Base-by-base conservation (phyloP, 1,140 invertebrate genomes). In the Monochamus saltuarius region DNA sequence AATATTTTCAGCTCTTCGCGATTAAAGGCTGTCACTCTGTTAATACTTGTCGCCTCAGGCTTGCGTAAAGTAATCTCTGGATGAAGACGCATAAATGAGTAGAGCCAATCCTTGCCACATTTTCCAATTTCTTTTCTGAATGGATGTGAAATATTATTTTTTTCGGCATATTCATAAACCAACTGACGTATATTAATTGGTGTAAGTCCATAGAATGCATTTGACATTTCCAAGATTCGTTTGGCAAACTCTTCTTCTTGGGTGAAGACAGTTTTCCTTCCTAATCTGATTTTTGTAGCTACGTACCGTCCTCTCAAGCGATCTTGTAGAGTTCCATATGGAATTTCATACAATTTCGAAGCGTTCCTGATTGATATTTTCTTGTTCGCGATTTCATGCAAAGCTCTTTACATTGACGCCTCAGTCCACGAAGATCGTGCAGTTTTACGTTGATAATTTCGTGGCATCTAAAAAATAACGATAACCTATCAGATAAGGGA, bases 61-160 rank as follows among this genome's bases (percentile, higher is more conserved):
- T 65, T 58, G 42, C 69, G 43, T 14, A 69, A n/a, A 46, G 22
- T 46, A 7, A 77, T 60, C 14, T 61, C 47, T 8, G 64, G 60
- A 59, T 78, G 60, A 38, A 73, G 56, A 59, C 61, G 64, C 17
- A 75, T 43, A 52, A 77, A 78, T 13, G 51, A 56, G 38, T 56
- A 40, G 40, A 71, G 68, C 75, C 76, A 76, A 53, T 76, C 75
- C 38, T 55, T 56, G 13, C 67, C 72, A 39, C 75, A 74, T 70
- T 55, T 8, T 57, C 67, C 16, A n/a, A n/a, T n/a, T 65, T 46
- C 17, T 61, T 61, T 36, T 59, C 47, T 14, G 59, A 63, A 46
- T 11, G n/a, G n/a, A n/a, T 37, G 35, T 63, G 61, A 2, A 37
- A 19, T 29, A 63, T 37, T 11, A 40, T 56, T 46, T 35, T 19